A percentile compares a stretch with the other conserved stretches of the same genome.
These are phyloP conservation scores for Thinocorus orbignyianus DNA, from an alignment of 2,113 vertebrate species.

Conservation along the genomic window DNA sequence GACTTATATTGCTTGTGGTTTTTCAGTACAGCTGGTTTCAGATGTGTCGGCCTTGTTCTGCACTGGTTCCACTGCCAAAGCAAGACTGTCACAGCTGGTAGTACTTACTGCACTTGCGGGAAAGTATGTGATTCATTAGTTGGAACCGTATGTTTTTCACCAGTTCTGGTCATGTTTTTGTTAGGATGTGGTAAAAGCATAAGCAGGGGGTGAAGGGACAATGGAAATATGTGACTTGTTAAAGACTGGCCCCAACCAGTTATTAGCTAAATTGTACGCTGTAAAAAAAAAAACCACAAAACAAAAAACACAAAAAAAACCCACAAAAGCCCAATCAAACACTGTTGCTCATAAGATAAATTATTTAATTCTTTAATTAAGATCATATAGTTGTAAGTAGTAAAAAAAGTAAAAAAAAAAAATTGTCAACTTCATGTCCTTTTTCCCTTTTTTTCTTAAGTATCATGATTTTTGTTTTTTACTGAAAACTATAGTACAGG, in stretches of 20 bases:
- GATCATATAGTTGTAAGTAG: constrained; percentile 67
- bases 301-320: too few relatives aligned
- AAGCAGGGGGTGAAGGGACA: constrained; percentile 91
- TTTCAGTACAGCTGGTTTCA: constrained; percentile 92
- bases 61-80: constrained; percentile 84
- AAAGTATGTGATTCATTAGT: constrained; percentile 99
- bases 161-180: constrained; percentile 98
- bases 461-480: constrained; percentile 39
- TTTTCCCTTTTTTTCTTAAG: constrained; percentile 32
- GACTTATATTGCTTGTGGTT: constrained; percentile 91
- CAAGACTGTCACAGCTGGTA: constrained; percentile 96
- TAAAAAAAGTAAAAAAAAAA: constrained; percentile 57
- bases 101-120: constrained; percentile 97
- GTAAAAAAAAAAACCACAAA: constrained; percentile 51
- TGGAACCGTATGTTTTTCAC: constrained; percentile 95
- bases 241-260: constrained; percentile 87
- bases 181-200: constrained; percentile 99
- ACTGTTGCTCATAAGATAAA: constrained; percentile 87
- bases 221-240: constrained; percentile 90
- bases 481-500: constrained; percentile 46
- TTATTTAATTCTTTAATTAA: constrained; percentile 80
- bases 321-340: background rate
- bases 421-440: constrained; percentile 54
- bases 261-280: constrained; percentile 85
- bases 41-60: constrained; percentile 86